Evolutionary conservation across 1,140 invertebrate genomes (phyloP).

Genomic region (Condylostylus longicornis): DNA sequence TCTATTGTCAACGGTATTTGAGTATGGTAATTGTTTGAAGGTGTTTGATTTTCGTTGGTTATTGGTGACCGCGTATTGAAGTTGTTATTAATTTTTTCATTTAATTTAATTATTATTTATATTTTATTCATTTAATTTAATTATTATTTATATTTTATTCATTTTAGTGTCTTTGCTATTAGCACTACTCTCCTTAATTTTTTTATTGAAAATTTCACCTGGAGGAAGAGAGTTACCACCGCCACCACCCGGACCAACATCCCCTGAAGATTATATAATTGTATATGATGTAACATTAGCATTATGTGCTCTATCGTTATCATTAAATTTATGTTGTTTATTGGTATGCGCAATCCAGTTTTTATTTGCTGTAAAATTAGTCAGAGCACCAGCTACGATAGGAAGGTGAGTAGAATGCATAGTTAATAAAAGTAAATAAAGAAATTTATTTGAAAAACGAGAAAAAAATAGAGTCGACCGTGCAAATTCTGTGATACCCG

Average conservation of each 20-base stretch:
- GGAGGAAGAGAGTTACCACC: constrained; percentile 38
- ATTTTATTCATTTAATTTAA: background rate
- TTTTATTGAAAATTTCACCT: constrained; percentile 70
- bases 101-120: constrained; percentile 1
- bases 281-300: constrained; percentile 83
- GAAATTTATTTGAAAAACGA: background rate
- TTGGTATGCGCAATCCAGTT: constrained; percentile 89
- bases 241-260: constrained; percentile 36
- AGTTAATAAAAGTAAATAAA: background rate
- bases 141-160: background rate
- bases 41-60: no score
- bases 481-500: constrained; percentile 5
- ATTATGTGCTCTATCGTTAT: constrained; percentile 71
- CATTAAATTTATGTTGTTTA: constrained; percentile 75
- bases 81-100: constrained; percentile 5
- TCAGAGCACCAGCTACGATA: constrained; percentile 53
- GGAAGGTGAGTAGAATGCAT: constrained; percentile 18
- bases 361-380: constrained; percentile 80
- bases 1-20: background rate
- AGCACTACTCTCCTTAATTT: constrained; percentile 67
- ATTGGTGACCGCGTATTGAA: no score
- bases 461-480: no score
- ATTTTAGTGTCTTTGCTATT: constrained; percentile 55
- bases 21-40: no score
- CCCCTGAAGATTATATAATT: constrained; percentile 64